Conservation (phyloP, 2,888 invertebrate genomes). For the Psylliodes chrysocephalus region DNA sequence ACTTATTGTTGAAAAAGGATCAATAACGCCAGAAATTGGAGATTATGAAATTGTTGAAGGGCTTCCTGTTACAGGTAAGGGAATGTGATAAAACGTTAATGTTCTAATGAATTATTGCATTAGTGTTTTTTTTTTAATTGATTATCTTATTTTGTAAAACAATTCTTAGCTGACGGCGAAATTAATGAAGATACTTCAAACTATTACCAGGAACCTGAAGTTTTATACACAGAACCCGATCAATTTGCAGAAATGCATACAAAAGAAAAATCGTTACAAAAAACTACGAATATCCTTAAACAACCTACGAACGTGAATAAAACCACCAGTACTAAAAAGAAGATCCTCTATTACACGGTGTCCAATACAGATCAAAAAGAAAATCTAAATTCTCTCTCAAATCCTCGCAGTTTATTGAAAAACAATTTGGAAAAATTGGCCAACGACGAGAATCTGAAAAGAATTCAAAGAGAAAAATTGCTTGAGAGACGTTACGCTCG, state of each 20-base stretch:
- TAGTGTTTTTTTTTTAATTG: background rate
- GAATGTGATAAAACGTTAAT: too few relatives aligned
- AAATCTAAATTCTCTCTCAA: conserved; percentile 54
- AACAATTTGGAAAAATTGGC: conserved; percentile 43
- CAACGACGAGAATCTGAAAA: conserved; percentile 18
- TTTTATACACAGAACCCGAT: conserved; percentile 36
- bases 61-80: conserved; percentile 55
- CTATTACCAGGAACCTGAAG: conserved; percentile 29
- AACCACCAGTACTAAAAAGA: conserved; percentile 35
- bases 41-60: conserved; percentile 57
- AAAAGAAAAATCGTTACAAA: conserved; percentile 5
- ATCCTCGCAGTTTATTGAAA: conserved; percentile 60
- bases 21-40: conserved; percentile 49
- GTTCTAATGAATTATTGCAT: too few relatives aligned
- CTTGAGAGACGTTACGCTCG: conserved; percentile 53
- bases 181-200: conserved; percentile 29
- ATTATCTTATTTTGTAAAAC: background rate
- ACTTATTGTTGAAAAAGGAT: conserved; percentile 19
- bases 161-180: conserved; percentile 38
- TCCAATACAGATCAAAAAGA: conserved; percentile 58
- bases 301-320: conserved; percentile 34
- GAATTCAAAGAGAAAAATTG: conserved; percentile 22
- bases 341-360: conserved; percentile 53
- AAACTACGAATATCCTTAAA: conserved; percentile 48
- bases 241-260: background rate